Percentiles rank a stretch among this genome's conserved stretches.
Conservation (phyloP, 2,888 invertebrate species). For the Mythimna vitellina region DNA sequence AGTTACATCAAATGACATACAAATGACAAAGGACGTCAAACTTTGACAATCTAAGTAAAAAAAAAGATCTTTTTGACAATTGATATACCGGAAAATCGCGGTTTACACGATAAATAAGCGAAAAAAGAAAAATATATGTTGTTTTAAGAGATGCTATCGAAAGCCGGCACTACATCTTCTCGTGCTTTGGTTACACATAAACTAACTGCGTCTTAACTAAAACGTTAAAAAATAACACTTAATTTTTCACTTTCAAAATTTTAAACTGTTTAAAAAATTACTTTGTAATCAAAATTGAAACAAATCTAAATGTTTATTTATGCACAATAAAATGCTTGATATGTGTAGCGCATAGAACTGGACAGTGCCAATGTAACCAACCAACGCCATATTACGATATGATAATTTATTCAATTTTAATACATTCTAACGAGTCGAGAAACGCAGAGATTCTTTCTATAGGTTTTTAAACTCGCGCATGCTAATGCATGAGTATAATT, state of each 20-base stretch:
- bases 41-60: constrained; percentile 13
- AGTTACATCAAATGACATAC: constrained; percentile 43
- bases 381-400: too few relatives aligned
- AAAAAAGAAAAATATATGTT: not conserved
- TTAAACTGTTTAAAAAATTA: not conserved
- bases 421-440: not conserved
- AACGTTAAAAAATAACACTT: too few relatives aligned
- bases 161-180: not conserved
- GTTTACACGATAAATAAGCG: not conserved
- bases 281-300: too few relatives aligned
- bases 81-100: not conserved
- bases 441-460: not conserved
- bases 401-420: too few relatives aligned
- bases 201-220: too few relatives aligned
- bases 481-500: too few relatives aligned
- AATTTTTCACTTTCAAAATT: too few relatives aligned
- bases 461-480: too few relatives aligned
- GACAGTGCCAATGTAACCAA: too few relatives aligned
- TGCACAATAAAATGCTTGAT: too few relatives aligned
- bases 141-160: not conserved
- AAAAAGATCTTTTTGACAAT: not conserved
- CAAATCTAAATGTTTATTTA: too few relatives aligned
- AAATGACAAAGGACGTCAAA: constrained; percentile 7
- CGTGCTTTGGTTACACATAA: not conserved
- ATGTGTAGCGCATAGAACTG: too few relatives aligned